phyloP scores from a whole-genome alignment of 2,113 vertebrate species.

The Cyprinus carpio region DNA sequence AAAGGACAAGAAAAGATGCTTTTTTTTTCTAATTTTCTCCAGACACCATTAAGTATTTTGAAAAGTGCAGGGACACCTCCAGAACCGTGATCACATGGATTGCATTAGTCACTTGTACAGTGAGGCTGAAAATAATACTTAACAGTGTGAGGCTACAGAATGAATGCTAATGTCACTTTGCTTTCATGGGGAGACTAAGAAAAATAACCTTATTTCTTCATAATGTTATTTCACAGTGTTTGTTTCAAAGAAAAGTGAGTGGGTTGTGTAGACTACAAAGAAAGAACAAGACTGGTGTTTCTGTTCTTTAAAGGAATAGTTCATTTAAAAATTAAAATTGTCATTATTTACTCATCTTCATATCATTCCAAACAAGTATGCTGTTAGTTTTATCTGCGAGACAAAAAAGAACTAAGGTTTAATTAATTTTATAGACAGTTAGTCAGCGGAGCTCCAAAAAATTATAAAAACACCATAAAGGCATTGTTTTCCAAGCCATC shows the following conservation, averaged over 20 bases:
- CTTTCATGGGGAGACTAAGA: slow-evolving; percentile 2
- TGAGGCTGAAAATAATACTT: neutral
- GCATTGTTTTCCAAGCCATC: neutral
- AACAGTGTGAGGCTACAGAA: slow-evolving; percentile 21
- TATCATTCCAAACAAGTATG: neutral
- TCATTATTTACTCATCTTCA: neutral
- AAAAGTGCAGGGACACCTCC: slow-evolving; percentile 1
- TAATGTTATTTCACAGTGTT: neutral
- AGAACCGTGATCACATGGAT: neutral
- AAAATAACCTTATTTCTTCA: neutral
- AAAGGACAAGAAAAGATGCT: neutral
- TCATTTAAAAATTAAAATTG: neutral
- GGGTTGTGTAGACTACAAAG: neutral
- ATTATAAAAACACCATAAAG: neutral
- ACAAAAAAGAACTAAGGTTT: neutral
- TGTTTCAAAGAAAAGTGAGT: neutral
- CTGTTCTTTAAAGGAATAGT: neutral
- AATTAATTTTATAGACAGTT: neutral
- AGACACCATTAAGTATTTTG: slow-evolving; percentile 7
- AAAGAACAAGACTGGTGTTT: neutral
- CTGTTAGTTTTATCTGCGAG: neutral
- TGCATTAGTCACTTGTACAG: slow-evolving; percentile 14
- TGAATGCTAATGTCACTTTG: neutral
- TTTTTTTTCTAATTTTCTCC: neutral
- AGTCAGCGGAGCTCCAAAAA: neutral